Base-by-base conservation (phyloP, 53 echinoderm and acorn worm species). In the Holothuria scabra region DNA sequence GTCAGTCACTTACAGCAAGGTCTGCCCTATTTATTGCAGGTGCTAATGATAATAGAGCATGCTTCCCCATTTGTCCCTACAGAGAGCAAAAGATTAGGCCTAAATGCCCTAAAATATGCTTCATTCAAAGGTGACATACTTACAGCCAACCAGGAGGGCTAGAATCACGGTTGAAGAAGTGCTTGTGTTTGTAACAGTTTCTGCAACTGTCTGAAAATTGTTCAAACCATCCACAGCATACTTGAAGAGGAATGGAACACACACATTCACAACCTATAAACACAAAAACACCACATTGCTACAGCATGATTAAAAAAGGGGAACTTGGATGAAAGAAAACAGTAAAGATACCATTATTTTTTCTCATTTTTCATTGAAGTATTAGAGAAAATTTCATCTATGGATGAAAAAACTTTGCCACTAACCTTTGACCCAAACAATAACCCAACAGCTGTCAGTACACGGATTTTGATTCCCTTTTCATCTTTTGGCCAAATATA, bases 401-500 rank as follows among this genome's bases (percentile, higher is more conserved):
- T 1, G 8, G 22, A 14, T 7, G 21, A 28, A 63, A 1, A 19
- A 29, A 29, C 1, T 29, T 63, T 63, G 4, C 11, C 10, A 13
- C 63, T 28, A 12, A 96, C 97, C 92, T 97, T 97, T 66, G 97
- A 92, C 12, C 92, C 94, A 22, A 97, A 29, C 28, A 97, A 85
- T 16, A 97, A 88, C 8, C 94, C 71, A 33, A 97, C 64, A 14
- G 97, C 97, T 10, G 82, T 85, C 48, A 97, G 8, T 34, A 97
- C 97, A 34, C 97, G 88, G 46, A 84, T 65, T 84, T 94, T 97
- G 61, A 97, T 97, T 13, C 87, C 90, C 19, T 81, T 81, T 49
- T 94, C 92, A 31, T 91, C 97, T 83, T 92, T 94, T 23, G 97
- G 97, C 97, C 97, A 97, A 35, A 97, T 92, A 35, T 97, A 97